phyloP scores from a whole-genome alignment of 2,113 vertebrate species.

The Tretioscincus oriximinensis region DNA sequence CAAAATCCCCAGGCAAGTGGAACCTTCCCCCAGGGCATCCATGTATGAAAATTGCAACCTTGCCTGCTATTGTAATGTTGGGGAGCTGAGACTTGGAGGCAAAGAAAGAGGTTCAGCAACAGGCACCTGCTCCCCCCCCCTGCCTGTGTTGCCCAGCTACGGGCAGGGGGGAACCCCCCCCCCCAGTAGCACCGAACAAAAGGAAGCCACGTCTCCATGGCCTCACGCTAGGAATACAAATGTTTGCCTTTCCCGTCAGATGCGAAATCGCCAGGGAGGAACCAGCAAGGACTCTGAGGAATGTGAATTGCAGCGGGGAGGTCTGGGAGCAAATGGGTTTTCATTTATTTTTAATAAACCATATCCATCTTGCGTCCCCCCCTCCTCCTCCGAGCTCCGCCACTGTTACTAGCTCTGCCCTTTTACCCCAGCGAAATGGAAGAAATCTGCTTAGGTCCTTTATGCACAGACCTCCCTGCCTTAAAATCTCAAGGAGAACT shows the following conservation, averaged over 20 bases:
- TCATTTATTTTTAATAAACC: no score
- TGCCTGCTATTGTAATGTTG: background rate
- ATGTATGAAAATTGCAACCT: conserved; percentile 10
- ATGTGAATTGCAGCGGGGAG: conserved; percentile 43
- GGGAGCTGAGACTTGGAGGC: background rate
- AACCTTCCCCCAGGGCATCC: fast-evolving
- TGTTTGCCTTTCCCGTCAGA: conserved; percentile 35
- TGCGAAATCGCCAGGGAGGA: conserved; percentile 16
- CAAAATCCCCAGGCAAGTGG: background rate
- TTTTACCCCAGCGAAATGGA: no score
- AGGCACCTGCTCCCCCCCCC: background rate
- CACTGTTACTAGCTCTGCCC: no score
- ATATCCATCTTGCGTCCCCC: no score
- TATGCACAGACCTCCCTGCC: no score
- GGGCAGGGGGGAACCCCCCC: background rate
- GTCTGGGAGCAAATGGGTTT: background rate
- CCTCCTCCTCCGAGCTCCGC: no score
- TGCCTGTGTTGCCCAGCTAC: conserved; percentile 53
- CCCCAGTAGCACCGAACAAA: conserved; percentile 16
- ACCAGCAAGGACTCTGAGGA: background rate
- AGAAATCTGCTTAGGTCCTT: no score
- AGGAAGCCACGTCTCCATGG: background rate
- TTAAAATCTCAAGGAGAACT: no score
- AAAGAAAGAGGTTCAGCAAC: background rate
- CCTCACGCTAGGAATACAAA: conserved; percentile 54